Conservation (phyloP, 1,140 invertebrate species). For the Himalopsyche phryganea region DNA sequence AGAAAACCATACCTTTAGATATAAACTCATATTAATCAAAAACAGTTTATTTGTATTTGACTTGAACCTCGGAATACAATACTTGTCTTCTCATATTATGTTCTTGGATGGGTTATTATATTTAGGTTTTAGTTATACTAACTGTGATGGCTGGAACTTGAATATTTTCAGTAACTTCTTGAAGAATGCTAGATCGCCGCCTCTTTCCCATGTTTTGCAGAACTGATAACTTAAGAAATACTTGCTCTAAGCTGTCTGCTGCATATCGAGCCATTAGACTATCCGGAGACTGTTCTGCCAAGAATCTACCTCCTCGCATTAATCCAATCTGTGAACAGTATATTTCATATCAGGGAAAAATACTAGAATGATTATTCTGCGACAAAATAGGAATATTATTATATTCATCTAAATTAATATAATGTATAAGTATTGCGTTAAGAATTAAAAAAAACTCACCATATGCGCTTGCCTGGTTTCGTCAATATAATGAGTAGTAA, state of each 20-base stretch:
- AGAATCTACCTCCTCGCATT: conserved; percentile 85
- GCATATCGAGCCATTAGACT: conserved; percentile 74
- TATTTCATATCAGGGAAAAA: too few species aligned
- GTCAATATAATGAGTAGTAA: conserved; percentile 97
- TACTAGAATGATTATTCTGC: too few species aligned
- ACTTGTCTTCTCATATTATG: too few species aligned
- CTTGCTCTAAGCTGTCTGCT: conserved; percentile 80
- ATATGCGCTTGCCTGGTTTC: conserved; percentile 88
- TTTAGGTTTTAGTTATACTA: too few species aligned
- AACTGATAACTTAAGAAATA: conserved; percentile 88
- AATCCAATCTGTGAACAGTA: conserved; percentile 72
- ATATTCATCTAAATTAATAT: conserved; percentile 6
- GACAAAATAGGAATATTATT: too few species aligned
- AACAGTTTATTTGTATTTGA: too few species aligned
- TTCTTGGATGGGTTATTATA: too few species aligned
- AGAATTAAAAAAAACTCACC: too few species aligned
- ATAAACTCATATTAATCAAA: too few species aligned
- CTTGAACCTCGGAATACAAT: too few species aligned
- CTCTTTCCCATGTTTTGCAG: conserved; percentile 75
- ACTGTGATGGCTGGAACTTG: conserved; percentile 57
- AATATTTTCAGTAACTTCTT: conserved; percentile 65
- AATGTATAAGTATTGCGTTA: too few species aligned
- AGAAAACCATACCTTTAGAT: too few species aligned
- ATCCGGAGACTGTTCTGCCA: conserved; percentile 86
- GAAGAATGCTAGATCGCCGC: conserved; percentile 71